Evolutionary conservation across 2,888 invertebrate genomes (phyloP).

Genomic region (Xylophagus ater): DNA sequence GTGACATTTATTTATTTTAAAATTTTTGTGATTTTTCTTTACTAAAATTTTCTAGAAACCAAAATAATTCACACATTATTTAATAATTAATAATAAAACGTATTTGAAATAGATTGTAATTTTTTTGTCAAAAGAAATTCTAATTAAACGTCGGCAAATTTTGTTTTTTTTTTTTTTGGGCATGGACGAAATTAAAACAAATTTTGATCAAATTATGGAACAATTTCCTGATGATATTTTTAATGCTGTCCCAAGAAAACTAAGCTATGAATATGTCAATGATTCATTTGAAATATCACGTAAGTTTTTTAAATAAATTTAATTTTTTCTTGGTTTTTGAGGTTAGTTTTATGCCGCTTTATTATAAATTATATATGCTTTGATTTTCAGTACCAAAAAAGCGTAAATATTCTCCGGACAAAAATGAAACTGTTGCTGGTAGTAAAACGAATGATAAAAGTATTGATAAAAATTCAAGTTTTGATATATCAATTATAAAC

Average conservation of each 20-base stretch:
- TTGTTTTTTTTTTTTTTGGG: no score
- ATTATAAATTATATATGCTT: neutral
- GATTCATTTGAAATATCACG: slow-evolving; percentile 27
- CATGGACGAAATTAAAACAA: slow-evolving; percentile 36
- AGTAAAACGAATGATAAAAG: slow-evolving; percentile 20
- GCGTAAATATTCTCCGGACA: slow-evolving; percentile 25
- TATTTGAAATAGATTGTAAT: no score
- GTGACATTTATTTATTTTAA: no score
- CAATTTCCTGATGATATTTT: slow-evolving; percentile 32
- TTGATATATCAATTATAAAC: slow-evolving; percentile 14
- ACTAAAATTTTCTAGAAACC: no score
- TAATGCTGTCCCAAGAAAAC: slow-evolving; percentile 33
- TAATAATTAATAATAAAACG: no score
- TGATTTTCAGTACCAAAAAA: slow-evolving; percentile 29
- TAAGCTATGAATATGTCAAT: slow-evolving; percentile 30
- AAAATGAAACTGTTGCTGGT: slow-evolving; percentile 19
- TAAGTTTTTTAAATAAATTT: slow-evolving; percentile 15
- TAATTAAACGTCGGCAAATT: no score
- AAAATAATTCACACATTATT: no score
- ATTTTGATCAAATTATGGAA: slow-evolving; percentile 34
- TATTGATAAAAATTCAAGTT: slow-evolving; percentile 9
- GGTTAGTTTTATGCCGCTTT: neutral
- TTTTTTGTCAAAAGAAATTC: no score
- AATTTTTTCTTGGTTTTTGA: slow-evolving; percentile 1
- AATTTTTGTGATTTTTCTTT: no score